These are phyloP conservation scores for Trachops cirrhosus DNA, from an alignment of 2,797 vertebrate species.

Conservation along the genomic window DNA sequence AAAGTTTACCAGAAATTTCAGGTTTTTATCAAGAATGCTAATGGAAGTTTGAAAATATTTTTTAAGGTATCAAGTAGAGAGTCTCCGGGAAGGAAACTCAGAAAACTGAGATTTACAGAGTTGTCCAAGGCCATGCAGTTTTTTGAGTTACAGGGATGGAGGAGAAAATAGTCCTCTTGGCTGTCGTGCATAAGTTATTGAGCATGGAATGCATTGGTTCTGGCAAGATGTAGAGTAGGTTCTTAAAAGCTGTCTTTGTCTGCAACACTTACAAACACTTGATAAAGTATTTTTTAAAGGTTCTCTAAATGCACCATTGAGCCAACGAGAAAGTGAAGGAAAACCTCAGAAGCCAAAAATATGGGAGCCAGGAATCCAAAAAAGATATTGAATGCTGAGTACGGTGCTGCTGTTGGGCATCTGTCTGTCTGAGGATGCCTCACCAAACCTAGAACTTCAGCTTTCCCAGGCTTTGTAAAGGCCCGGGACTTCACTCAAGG, in stretches of 20 bases:
- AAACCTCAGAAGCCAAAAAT: neutral
- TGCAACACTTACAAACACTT: neutral
- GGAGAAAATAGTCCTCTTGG: neutral
- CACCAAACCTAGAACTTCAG: neutral
- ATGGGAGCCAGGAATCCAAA: neutral
- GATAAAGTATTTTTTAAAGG: neutral
- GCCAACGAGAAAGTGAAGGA: neutral
- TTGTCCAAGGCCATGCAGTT: neutral
- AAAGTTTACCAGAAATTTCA: conserved; percentile 16
- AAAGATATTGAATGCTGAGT: neutral
- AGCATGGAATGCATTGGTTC: neutral
- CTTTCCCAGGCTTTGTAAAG: neutral
- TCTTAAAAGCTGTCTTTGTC: neutral
- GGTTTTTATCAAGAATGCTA: conserved; percentile 10
- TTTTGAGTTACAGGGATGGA: neutral
- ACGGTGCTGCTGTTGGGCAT: neutral
- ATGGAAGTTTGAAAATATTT: neutral
- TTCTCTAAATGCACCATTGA: neutral
- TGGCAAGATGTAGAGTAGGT: neutral
- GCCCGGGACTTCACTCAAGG: neutral
- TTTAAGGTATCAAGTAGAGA: neutral
- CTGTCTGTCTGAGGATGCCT: neutral
- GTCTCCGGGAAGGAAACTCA: neutral
- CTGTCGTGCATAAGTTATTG: neutral
- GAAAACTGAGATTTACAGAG: neutral